Evolutionary conservation across 2,113 vertebrate species (phyloP), one percentile per base, ranked within the genome.

Genomic region (Camelus dromedarius): DNA sequence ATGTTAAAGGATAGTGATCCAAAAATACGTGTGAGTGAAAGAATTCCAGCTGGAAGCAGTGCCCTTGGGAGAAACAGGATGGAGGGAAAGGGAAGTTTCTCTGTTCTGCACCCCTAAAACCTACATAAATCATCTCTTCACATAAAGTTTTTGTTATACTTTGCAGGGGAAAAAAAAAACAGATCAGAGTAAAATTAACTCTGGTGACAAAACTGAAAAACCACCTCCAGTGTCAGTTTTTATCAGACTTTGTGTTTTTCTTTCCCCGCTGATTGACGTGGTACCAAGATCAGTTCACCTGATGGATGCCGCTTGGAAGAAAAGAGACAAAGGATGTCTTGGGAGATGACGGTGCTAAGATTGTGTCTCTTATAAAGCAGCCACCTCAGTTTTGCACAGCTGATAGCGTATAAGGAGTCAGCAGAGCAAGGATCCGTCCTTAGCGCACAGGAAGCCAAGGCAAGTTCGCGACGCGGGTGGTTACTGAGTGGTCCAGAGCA

Each of bases 1-100:
- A n/a, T 62, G 50, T 88, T 96, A 87, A 92, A 80, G 54, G 66
- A 56, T 3, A 82, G 48, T 16, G n/a, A 50, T 81, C 70, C 46
- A 62, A 81, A 96, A 94, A 66, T 42, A 81, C 5, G 6, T 14
- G 20, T 10, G 22, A 93, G 20, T 81, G 62, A 56, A 67, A 85
- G 28, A 90, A 54, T 81, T 32, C 73, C 1, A 73, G 50, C 42
- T 52, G 81, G 72, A 88, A 82, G 42, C 30, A 56, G 72, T 50
- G 30, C 46, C 76, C 38, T 14, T 4, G 9, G n/a, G 70, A 73
- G 32, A 32, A 91, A 42, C 15, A 60, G 32, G 32, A 64, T 12
- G 3, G 18, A 48, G 20, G 30, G n/a, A 81, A 56, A 82, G 15
- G 69, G 10, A 16, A 30, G 3, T 35, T 60, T 66, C 14, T 75